Evolutionary conservation across 2,888 invertebrate genomes (phyloP).

Genomic region (Pedicia rivosa): DNA sequence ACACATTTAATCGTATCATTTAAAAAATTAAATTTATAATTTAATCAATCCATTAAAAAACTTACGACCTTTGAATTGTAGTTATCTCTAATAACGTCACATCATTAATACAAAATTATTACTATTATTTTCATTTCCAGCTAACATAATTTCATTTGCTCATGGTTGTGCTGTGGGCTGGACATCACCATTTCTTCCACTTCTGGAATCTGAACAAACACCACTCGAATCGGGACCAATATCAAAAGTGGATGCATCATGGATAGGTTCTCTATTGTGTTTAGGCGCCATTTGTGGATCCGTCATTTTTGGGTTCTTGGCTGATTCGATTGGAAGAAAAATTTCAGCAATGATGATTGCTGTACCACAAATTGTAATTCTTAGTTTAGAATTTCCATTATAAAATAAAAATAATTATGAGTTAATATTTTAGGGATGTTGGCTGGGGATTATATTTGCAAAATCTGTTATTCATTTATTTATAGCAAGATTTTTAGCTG

Average conservation of each 20-base stretch:
- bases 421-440: background rate
- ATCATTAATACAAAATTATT: no score
- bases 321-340: constrained; percentile 23
- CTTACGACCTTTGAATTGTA: no score
- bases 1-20: no score
- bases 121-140: constrained; percentile 14
- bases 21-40: background rate
- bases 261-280: constrained; percentile 24
- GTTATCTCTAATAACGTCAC: no score
- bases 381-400: no score
- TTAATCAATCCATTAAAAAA: no score
- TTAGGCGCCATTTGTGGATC: constrained; percentile 24
- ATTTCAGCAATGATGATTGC: constrained; percentile 17
- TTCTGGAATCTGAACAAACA: constrained; percentile 19
- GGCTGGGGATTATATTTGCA: constrained; percentile 9
- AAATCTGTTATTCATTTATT: constrained; percentile 5
- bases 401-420: background rate
- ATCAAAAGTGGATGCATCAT: constrained; percentile 20
- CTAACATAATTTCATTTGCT: constrained; percentile 21
- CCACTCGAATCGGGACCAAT: constrained; percentile 23
- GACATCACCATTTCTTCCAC: constrained; percentile 24
- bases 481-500: constrained; percentile 7
- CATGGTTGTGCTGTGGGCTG: constrained; percentile 26
- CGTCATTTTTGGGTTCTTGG: constrained; percentile 22
- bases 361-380: constrained; percentile 22